phyloP scores from a whole-genome alignment of 2,797 vertebrate species.

The Valencia hispanica region DNA sequence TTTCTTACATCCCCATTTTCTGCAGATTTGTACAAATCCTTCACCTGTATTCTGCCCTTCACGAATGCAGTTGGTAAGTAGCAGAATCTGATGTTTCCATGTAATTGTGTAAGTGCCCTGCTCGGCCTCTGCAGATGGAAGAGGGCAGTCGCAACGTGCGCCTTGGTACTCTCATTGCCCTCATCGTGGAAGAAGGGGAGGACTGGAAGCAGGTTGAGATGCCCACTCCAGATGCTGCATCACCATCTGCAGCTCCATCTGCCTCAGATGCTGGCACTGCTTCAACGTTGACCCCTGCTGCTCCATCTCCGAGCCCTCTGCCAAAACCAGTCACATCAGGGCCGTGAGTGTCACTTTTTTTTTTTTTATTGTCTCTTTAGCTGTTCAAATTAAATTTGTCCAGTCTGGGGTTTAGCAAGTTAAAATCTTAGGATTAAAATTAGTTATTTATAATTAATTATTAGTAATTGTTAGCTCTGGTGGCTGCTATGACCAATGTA shows the following conservation, averaged over 20 bases:
- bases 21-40: not conserved
- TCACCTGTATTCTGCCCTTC: not conserved
- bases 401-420: not conserved
- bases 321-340: constrained; percentile 62
- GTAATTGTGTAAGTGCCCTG: not conserved
- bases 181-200: constrained; percentile 94
- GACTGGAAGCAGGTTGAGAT: constrained; percentile 95
- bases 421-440: not conserved
- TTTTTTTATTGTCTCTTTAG: not conserved
- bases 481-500: no score
- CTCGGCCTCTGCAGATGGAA: constrained; percentile 79
- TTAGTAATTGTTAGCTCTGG: not conserved
- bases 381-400: not conserved
- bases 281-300: constrained; percentile 32
- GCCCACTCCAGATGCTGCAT: constrained; percentile 72
- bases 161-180: constrained; percentile 89
- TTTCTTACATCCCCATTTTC: no score
- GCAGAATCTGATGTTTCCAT: not conserved
- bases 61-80: not conserved
- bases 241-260: constrained; percentile 54
- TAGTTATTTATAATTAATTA: not conserved
- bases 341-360: constrained; percentile 78
- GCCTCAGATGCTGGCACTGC: constrained; percentile 39
- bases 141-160: constrained; percentile 90
- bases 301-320: constrained; percentile 55